Evolutionary conservation across 2,113 vertebrate genomes (phyloP).

Genomic region (Alectura lathami): DNA sequence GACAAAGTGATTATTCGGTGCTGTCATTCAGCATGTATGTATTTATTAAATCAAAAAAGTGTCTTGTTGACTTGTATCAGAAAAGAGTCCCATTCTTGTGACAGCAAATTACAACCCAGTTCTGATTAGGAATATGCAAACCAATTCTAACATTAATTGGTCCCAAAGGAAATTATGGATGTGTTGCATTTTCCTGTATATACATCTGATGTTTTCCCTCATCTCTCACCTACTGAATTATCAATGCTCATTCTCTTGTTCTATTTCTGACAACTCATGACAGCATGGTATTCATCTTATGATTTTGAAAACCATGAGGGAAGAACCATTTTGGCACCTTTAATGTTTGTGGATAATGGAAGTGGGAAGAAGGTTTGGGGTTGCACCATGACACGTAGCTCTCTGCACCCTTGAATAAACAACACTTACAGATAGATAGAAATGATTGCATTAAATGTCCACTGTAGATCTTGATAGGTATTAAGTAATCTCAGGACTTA

Average conservation of each 20-base stretch:
- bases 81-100: background rate
- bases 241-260: conserved; percentile 33
- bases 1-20: conserved; percentile 28
- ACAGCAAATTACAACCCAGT: background rate
- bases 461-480: background rate
- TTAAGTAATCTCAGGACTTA: background rate
- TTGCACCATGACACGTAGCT: background rate
- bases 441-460: background rate
- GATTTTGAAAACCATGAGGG: conserved; percentile 8
- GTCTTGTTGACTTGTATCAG: conserved; percentile 55
- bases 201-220: conserved; percentile 44
- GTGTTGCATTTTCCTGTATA: conserved; percentile 36
- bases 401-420: background rate
- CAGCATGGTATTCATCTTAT: conserved; percentile 19
- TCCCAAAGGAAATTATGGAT: conserved; percentile 73
- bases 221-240: conserved; percentile 66
- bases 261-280: conserved; percentile 45
- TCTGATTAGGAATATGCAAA: conserved; percentile 48
- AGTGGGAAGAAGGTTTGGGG: background rate
- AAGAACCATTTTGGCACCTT: background rate
- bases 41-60: conserved; percentile 52
- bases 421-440: background rate
- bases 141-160: conserved; percentile 66
- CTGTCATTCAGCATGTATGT: conserved; percentile 32
- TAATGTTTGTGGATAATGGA: background rate